Evolutionary conservation across 2,113 vertebrate species (phyloP).

Genomic region (Coracopsis vasa): DNA sequence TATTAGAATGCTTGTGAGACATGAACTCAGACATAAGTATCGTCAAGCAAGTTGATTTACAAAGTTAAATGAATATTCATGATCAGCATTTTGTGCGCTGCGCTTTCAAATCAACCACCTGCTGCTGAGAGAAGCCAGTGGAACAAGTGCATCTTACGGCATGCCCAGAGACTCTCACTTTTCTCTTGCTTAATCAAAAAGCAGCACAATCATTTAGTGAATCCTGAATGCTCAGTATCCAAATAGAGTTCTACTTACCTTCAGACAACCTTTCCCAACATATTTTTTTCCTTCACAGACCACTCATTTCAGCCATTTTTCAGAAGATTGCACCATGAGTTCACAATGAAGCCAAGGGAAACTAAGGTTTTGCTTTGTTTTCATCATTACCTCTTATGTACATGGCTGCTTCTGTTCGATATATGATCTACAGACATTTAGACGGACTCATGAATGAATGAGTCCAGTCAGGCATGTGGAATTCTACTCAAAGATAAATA

Average conservation of each 20-base stretch:
- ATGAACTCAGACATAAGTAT: not conserved
- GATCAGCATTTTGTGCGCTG: not conserved
- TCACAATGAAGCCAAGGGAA: not conserved
- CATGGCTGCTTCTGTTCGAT: accelerated
- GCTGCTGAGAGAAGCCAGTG: not conserved
- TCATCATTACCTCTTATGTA: not conserved
- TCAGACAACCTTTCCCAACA: not conserved
- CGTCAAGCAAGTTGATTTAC: not conserved
- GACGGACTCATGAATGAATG: not conserved
- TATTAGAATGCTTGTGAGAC: not conserved
- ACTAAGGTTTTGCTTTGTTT: not conserved
- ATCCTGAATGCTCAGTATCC: not conserved
- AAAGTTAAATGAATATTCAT: constrained; percentile 41
- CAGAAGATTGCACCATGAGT: not conserved
- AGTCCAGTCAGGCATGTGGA: not conserved
- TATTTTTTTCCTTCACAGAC: not conserved
- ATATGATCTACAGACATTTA: not conserved
- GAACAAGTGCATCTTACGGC: not conserved
- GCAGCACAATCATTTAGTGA: not conserved
- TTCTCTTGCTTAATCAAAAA: not conserved
- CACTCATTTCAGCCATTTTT: not conserved
- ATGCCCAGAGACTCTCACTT: not conserved
- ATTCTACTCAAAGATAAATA: not conserved
- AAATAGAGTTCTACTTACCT: not conserved
- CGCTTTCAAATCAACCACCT: constrained; percentile 19